Conservation (phyloP, 1,140 invertebrate genomes). For the Drosophila sucinea region DNA sequence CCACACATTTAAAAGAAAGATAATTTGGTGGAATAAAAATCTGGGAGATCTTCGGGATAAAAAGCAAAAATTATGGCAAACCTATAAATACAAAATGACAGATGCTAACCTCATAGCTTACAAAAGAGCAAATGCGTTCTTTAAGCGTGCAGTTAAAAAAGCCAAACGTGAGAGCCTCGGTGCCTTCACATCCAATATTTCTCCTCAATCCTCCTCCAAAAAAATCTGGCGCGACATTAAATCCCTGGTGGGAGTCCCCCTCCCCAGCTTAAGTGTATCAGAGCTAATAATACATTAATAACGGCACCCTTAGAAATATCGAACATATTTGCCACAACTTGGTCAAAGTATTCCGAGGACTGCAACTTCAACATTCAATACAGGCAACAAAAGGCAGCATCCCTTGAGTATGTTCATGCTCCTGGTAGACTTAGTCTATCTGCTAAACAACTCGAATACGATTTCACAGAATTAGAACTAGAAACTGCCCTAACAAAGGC, state of each 20-base stretch:
- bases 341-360: conserved; percentile 17
- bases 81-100: conserved; percentile 10
- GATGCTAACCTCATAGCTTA: background rate
- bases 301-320: conserved; percentile 10
- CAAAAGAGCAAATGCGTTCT: conserved; percentile 11
- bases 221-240: conserved; percentile 33
- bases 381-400: conserved; percentile 9
- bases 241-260: conserved; percentile 10
- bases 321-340: conserved; percentile 23
- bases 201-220: conserved; percentile 20
- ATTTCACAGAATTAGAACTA: background rate
- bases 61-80: conserved; percentile 19
- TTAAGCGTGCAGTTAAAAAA: conserved; percentile 11
- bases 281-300: conserved; percentile 5
- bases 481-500: conserved; percentile 14
- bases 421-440: no score
- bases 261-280: conserved; percentile 6
- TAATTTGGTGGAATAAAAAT: conserved; percentile 21
- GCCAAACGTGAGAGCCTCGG: conserved; percentile 16
- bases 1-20: background rate
- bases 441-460: no score
- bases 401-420: conserved; percentile 2
- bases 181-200: conserved; percentile 15
- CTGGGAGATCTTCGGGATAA: conserved; percentile 7
- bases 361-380: conserved; percentile 11